These are phyloP conservation scores for Drosophila eohydei DNA, from an alignment of 2,888 invertebrate species.

Conservation along the genomic window DNA sequence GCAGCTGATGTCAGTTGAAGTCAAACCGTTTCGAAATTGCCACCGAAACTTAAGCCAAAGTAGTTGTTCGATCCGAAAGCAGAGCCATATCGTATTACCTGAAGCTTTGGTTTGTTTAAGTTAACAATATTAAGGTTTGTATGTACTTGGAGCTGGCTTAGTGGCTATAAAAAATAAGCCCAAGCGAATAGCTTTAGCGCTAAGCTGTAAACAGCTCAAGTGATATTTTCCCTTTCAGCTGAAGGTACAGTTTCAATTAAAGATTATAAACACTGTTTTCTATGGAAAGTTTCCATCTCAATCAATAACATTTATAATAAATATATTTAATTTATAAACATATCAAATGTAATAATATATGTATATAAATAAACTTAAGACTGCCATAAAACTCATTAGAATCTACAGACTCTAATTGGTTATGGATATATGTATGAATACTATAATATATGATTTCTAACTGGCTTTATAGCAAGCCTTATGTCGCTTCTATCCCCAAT, in stretches of 20 bases:
- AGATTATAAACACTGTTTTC: not conserved
- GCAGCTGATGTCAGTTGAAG: not conserved
- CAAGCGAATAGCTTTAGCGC: not conserved
- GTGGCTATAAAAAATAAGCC: not conserved
- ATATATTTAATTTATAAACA: not conserved
- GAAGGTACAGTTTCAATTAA: too few relatives aligned
- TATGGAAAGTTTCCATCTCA: not conserved
- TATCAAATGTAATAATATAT: not conserved
- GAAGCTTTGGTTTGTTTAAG: not conserved
- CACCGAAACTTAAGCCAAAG: not conserved
- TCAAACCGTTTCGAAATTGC: not conserved
- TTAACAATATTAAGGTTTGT: not conserved
- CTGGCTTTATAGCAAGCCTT: too few relatives aligned
- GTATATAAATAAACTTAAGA: too few relatives aligned
- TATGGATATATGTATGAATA: too few relatives aligned
- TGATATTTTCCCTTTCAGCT: accelerated
- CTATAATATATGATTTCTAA: too few relatives aligned
- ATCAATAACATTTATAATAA: not conserved
- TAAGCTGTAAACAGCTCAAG: not conserved
- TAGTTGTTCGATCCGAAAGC: not conserved
- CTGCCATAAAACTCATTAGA: too few relatives aligned
- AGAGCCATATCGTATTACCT: not conserved
- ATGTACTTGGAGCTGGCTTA: not conserved
- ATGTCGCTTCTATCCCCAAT: too few relatives aligned
- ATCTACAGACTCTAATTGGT: too few relatives aligned